These are phyloP conservation scores for Noctilio leporinus DNA, from an alignment of 2,113 vertebrate species.

Conservation along the genomic window DNA sequence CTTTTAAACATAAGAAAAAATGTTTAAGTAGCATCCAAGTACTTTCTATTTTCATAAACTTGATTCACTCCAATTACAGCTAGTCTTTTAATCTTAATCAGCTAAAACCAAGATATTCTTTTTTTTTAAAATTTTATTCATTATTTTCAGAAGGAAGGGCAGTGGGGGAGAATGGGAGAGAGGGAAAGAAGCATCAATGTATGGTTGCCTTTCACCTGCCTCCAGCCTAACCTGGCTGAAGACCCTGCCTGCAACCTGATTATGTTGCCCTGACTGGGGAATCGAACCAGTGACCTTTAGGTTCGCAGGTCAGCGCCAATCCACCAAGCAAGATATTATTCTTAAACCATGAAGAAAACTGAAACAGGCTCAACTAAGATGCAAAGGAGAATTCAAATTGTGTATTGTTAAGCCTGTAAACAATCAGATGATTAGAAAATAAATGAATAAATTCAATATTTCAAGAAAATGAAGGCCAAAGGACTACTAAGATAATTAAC, in stretches of 20 bases:
- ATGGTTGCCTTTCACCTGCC: too few species aligned
- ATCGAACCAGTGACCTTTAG: too few species aligned
- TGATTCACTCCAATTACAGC: background rate
- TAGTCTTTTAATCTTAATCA: background rate
- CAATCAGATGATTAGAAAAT: background rate
- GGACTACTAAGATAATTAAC: background rate
- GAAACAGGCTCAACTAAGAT: background rate
- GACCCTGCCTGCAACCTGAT: too few species aligned
- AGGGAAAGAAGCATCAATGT: too few species aligned
- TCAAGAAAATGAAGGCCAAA: background rate
- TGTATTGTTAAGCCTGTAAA: background rate
- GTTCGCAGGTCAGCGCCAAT: too few species aligned
- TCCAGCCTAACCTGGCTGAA: too few species aligned
- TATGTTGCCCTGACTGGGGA: too few species aligned
- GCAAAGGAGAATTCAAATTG: background rate
- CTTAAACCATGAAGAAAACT: background rate
- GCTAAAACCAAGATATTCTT: background rate
- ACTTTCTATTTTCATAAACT: background rate
- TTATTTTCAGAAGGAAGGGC: too few species aligned
- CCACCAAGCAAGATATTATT: background rate
- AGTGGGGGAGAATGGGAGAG: too few species aligned
- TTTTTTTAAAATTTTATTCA: too few species aligned
- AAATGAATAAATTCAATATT: background rate
- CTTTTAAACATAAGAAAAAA: slow-evolving; percentile 3
- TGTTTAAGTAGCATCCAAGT: background rate